These are phyloP conservation scores for Cladopsammia gracilis DNA, from an alignment of 64 coral and sea anemone species.

Conservation along the genomic window DNA sequence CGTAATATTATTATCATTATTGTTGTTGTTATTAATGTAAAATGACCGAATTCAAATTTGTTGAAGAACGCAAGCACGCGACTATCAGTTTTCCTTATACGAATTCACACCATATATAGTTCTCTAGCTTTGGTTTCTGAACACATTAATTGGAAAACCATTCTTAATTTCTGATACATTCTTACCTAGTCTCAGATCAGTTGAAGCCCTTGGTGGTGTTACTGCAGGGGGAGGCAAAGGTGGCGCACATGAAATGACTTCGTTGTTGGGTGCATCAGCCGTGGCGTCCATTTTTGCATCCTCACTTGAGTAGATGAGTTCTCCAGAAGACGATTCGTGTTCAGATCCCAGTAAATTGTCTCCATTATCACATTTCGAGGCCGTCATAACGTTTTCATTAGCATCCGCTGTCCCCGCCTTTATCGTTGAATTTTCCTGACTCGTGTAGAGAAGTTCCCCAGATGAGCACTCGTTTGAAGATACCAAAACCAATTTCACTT, in stretches of 20 bases:
- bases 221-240: not conserved
- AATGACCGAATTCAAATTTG: no score
- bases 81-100: not conserved
- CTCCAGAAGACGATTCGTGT: not conserved
- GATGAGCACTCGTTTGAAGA: slow-evolving; percentile 1
- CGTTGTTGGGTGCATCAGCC: not conserved
- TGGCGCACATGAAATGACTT: not conserved
- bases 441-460: not conserved
- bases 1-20: no score
- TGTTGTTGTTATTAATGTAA: no score
- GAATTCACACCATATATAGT: no score
- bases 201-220: not conserved
- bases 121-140: no score
- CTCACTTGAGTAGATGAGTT: not conserved
- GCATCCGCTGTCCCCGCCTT: not conserved
- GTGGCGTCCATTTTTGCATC: not conserved
- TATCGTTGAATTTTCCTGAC: not conserved
- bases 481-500: not conserved
- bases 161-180: not conserved
- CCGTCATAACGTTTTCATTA: no score
- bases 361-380: not conserved
- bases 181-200: not conserved
- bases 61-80: not conserved
- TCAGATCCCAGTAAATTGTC: not conserved
- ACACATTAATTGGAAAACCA: not conserved